Evolutionary conservation across 2,797 vertebrate species (phyloP), one percentile per base, ranked within the genome.

Genomic region (Epinephelus coioides): DNA sequence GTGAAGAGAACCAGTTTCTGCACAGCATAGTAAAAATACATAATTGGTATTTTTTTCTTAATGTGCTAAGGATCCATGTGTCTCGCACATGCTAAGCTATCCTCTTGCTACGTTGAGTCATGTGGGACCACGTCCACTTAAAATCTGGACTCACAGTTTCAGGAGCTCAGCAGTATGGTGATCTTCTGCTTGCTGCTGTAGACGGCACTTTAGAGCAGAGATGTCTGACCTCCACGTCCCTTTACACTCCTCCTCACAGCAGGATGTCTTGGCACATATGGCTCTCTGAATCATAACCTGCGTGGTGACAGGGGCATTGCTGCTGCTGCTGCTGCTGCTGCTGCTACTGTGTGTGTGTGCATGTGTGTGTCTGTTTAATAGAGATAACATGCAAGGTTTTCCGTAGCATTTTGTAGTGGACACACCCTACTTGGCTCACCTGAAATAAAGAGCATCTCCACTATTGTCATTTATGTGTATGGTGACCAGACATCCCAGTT

Each of bases 261-360:
- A 62, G 61, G 82, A 23, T 0, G 30, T 60, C 76, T 27, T 47
- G 1, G 9, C 76, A 60, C 87, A 85, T 88, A 86, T 75, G 86
- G 84, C 73, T 76, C 49, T 72, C 73, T 86, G 89, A 83, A 80
- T 71, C 78, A 61, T 53, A 63, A 84, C 65, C 80, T 80, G 69
- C 30, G 51, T 14, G 74, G 51, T 60, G 86, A 81, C 59, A 47
- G 73, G 70, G 53, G 57, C 73, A 61, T 18, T 5, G 69, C 63
- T 23, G 70, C 50, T 59, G 53, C 4, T 46, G 17, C 56, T 30
- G 27, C 27, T 30, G 27, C 27, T 30, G 27, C 27, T 30, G 5
- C 27, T 30, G 27, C 27, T 27, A 5, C 5, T 27, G 47, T 65
- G 53, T 69, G 49, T 38, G 55, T 18, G 30, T 34, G 30, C 6